Evolutionary conservation across 2,888 invertebrate species (phyloP), one percentile per base, ranked within the genome.

Genomic region (Callyntrura guangdongensis): DNA sequence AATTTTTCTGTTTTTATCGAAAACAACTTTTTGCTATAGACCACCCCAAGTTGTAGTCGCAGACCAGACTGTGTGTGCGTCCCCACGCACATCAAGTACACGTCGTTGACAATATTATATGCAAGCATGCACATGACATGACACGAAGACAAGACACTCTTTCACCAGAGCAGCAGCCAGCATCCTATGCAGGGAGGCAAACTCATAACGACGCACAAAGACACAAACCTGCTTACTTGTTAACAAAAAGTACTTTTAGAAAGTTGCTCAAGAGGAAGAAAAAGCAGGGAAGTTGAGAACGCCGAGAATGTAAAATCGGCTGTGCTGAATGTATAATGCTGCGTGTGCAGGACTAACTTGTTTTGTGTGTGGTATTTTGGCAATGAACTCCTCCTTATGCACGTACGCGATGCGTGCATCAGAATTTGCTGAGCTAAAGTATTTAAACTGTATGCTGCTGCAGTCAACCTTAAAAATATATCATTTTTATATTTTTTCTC

Each of bases 71-170:
- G 27, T n/a, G 9, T 69, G 72, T 74, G 47, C 72, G 36, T 36
- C 36, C 61, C 17, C 27, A 36, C 59, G 61, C 45, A 61, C 59
- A 36, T 36, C 27, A 36, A 81, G 61, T 61, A 45, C 59, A 36
- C 36, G 36, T 81, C 81, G 61, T 81, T 81, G 81, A 59, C 56
- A 79, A 79, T 79, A 56, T 79, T 79, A 59, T 86, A 86, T 86
- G 86, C 86, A 81, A 79, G 77, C 64, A 61, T 86, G 86, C 64
- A 79, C 53, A 81, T 81, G 81, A 81, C 81, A 81, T 81, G 87
- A 69, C 81, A 81, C 81, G n/a, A 81, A 74, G n/a, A 79, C 79
- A 59, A 49, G 17, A 17, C 61, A 45, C 14, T 20, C 27, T 17
- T 12, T 8, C 25, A 14, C 53, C 11, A 59, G n/a, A 49, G 8